Percentiles rank a stretch among this genome's conserved stretches.
Evolutionary conservation across 1,140 invertebrate species (phyloP).

Genomic region (Bursaphelenchus mucronatus): DNA sequence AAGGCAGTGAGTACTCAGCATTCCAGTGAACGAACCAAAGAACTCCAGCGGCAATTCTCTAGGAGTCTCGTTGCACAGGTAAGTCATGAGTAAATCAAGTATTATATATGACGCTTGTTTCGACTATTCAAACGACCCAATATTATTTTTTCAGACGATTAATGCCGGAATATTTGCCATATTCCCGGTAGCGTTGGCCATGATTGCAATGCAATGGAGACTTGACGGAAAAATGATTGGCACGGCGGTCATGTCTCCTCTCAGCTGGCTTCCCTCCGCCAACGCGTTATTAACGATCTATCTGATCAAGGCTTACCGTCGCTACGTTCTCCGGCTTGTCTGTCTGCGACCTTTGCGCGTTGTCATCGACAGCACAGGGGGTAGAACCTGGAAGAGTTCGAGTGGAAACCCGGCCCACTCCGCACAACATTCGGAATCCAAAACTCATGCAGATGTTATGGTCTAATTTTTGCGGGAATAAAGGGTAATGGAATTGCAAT

Average conservation of each 20-base stretch:
- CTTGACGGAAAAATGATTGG: conserved; percentile 1
- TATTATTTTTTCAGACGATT: background rate
- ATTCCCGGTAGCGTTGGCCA: conserved; percentile 7
- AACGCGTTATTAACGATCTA: conserved; percentile 1
- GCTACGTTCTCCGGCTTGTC: background rate
- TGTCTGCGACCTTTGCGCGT: too few relatives aligned
- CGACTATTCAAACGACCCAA: background rate
- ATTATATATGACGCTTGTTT: too few relatives aligned
- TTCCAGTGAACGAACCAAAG: background rate
- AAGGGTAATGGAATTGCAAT: too few relatives aligned
- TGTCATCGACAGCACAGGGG: too few relatives aligned
- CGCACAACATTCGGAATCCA: too few relatives aligned
- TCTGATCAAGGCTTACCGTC: conserved; percentile 12
- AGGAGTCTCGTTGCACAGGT: background rate
- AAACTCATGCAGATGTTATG: too few relatives aligned
- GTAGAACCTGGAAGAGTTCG: too few relatives aligned
- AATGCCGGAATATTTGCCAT: conserved; percentile 9
- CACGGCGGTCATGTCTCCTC: conserved; percentile 4
- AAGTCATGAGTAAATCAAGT: background rate
- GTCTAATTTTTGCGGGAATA: too few relatives aligned
- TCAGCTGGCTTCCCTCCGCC: conserved; percentile 3
- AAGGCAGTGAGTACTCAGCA: conserved; percentile 2
- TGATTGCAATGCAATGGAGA: conserved; percentile 5
- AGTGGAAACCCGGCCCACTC: too few relatives aligned
- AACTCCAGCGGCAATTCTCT: conserved; percentile 4